Conservation (phyloP, 2,888 invertebrate species). For the Zelleria hepariella region DNA sequence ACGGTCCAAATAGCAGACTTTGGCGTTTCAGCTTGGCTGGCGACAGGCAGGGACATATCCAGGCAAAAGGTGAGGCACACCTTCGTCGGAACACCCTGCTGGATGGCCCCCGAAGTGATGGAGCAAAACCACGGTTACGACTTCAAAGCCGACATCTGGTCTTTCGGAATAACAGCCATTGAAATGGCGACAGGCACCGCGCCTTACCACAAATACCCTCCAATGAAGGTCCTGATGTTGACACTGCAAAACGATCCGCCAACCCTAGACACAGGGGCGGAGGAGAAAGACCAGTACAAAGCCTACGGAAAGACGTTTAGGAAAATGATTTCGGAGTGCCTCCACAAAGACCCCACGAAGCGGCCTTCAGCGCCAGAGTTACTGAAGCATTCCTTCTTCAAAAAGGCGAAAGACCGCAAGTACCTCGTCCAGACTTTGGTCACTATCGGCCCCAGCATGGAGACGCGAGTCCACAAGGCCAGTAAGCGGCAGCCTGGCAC, state of each 20-base stretch:
- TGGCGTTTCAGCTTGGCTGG: conserved; percentile 98
- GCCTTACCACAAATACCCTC: conserved; percentile 99
- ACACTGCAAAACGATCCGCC: conserved; percentile 99
- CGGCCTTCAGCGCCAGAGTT: conserved; percentile 97
- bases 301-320: conserved; percentile 98
- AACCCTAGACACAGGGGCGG: conserved; percentile 94
- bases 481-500: conserved; percentile 89
- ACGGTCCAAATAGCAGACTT: conserved; percentile 99
- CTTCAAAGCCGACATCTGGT: conserved; percentile 91
- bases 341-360: conserved; percentile 96
- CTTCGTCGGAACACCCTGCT: conserved; percentile 99
- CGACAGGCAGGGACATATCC: conserved; percentile 95
- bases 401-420: conserved; percentile 96
- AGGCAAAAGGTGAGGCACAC: conserved; percentile 98
- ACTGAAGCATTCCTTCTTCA: conserved; percentile 98
- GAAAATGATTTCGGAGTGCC: conserved; percentile 97
- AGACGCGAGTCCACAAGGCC: conserved; percentile 92
- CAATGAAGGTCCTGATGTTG: conserved; percentile 99
- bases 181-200: conserved; percentile 99
- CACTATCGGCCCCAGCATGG: conserved; percentile 89
- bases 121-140: conserved; percentile 99
- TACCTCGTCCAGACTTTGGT: conserved; percentile 90
- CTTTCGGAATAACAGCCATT: conserved; percentile 96
- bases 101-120: conserved; percentile 99
- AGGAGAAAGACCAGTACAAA: conserved; percentile 99